Conservation (phyloP, 2,797 vertebrate species). For the Sternarchorhynchus goeldii region DNA sequence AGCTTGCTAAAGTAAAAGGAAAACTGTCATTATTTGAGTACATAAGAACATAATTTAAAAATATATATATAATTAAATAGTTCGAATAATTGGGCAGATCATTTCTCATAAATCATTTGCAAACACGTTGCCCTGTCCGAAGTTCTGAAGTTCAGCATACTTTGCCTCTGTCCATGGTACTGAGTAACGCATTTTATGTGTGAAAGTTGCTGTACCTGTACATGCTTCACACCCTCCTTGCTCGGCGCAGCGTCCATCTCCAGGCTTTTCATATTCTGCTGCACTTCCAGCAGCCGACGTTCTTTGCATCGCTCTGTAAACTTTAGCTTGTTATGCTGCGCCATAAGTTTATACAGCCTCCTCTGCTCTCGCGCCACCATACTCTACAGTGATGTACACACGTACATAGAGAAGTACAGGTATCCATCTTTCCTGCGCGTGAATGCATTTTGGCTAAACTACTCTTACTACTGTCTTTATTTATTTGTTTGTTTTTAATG, state of each 20-base stretch:
- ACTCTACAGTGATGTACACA: too few species aligned
- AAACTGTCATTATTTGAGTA: too few species aligned
- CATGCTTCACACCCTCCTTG: neutral
- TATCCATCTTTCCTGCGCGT: too few species aligned
- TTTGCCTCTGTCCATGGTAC: constrained; percentile 14
- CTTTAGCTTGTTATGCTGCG: constrained; percentile 30
- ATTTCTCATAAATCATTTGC: neutral
- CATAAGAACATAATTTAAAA: too few species aligned
- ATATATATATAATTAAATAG: too few species aligned
- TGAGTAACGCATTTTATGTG: neutral
- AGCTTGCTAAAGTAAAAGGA: too few species aligned
- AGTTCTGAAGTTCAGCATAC: neutral
- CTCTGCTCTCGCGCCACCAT: too few species aligned
- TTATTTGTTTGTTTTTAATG: too few species aligned
- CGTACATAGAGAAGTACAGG: too few species aligned
- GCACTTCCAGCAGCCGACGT: neutral
- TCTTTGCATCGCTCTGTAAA: constrained; percentile 2
- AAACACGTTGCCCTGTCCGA: neutral
- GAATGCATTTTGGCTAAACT: too few species aligned
- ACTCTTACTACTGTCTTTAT: too few species aligned
- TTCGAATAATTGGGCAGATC: too few species aligned
- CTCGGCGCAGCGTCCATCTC: constrained; percentile 16
- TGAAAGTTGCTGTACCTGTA: constrained; percentile 18
- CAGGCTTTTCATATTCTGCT: constrained; percentile 9
- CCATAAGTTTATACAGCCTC: neutral